A percentile compares a stretch with the other conserved stretches of the same genome.
Conservation (phyloP, 2,888 invertebrate genomes). For the Elgonia sp. region DNA sequence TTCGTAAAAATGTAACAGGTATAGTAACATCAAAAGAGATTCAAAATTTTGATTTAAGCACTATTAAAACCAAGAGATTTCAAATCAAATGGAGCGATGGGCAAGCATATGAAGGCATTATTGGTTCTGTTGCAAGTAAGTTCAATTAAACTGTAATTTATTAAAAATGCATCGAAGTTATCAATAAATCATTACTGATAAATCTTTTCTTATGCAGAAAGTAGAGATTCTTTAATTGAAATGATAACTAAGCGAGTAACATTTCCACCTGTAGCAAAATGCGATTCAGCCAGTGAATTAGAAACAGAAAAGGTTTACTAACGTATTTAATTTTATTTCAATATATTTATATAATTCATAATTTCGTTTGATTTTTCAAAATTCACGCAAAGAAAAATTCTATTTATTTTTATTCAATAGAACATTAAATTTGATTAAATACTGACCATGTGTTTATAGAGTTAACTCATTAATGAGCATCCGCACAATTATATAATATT, state of each 20-base stretch:
- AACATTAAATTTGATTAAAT: too few species aligned
- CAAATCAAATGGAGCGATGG: constrained; percentile 10
- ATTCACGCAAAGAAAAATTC: background rate
- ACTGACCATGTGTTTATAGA: too few species aligned
- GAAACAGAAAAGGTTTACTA: constrained; percentile 9
- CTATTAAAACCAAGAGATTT: background rate
- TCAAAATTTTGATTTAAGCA: background rate
- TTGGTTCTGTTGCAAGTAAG: background rate
- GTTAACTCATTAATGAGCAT: too few species aligned
- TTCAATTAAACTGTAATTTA: background rate
- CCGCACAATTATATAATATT: too few species aligned
- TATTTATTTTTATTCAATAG: too few species aligned
- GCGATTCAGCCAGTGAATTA: constrained; percentile 43
- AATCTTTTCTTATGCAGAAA: constrained; percentile 23
- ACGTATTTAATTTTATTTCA: background rate
- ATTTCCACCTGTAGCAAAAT: constrained; percentile 32
- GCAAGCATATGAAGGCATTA: background rate
- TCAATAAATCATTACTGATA: too few species aligned
- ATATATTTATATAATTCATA: background rate
- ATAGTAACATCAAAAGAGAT: constrained; percentile 1
- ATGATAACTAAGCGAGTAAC: constrained; percentile 21
- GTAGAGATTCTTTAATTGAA: constrained; percentile 10
- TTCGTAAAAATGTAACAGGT: background rate
- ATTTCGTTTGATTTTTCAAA: background rate
- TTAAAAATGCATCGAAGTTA: too few species aligned